Evolutionary conservation across 2,888 invertebrate species (phyloP), one percentile per base, ranked within the genome.

Genomic region (Cactoblastis cactorum): DNA sequence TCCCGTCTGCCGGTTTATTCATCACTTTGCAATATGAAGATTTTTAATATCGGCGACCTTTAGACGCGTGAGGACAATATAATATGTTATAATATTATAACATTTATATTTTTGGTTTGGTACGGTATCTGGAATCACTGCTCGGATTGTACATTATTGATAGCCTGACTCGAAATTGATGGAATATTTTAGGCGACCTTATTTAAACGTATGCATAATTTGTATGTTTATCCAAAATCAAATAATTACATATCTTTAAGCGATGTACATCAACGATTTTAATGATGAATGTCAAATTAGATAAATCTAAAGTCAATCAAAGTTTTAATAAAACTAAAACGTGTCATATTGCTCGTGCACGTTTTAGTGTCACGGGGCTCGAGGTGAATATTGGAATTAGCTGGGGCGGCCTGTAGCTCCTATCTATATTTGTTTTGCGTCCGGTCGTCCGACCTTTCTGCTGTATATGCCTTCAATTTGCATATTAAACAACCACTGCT

Each of bases 401-500:
- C 28, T 43, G 43, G 43, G 15, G 43, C 14, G 9, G 6, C 22
- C 28, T 28, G 3, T 28, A 2, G 43, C 28, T 12, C 43, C n/a
- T n/a, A n/a, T n/a, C n/a, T 14, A 43, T 43, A 28, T 43, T 43
- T 43, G 28, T 41, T 12, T 41, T 41, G n/a, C 41, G 22, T 18
- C 41, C 41, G 39, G 22, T 18, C 41, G 22, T 6, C 14, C 22
- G 22, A 14, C 34, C 45, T 33, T 34, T 33, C 5, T 18, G 1
- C 19, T 11, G 33, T 15, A 22, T 28, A 48, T 17, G 48, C 50
- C 22, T n/a, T 1, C 35, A 18, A 33, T 34, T 49, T 33, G 32
- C 50, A 57, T 54, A 49, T 49, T 53, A 57, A 53, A 50, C 34
- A 46, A 48, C 39, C 46, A 46, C 52, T 39, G 47, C 35, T n/a